phyloP scores from a whole-genome alignment of 1,140 invertebrate species.

The Micrasema longulum region DNA sequence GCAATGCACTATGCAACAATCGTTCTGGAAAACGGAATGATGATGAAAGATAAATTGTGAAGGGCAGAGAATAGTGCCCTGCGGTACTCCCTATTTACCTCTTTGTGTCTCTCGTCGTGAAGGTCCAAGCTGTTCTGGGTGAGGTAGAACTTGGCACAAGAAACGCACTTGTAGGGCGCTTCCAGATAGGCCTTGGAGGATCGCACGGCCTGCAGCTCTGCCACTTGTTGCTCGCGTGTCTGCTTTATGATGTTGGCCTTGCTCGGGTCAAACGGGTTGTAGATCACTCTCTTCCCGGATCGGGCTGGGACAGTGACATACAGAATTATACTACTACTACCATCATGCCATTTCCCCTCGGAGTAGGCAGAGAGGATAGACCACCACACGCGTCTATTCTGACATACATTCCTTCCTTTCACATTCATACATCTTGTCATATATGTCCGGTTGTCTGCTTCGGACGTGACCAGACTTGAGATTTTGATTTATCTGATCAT shows the following conservation, averaged over 20 bases:
- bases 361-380: too few species aligned
- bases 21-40: too few species aligned
- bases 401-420: too few species aligned
- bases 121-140: slow-evolving; percentile 60
- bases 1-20: too few species aligned
- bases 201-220: slow-evolving; percentile 59
- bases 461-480: too few species aligned
- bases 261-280: slow-evolving; percentile 23
- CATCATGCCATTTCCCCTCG: too few species aligned
- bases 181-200: slow-evolving; percentile 59
- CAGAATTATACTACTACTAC: too few species aligned
- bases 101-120: slow-evolving; percentile 60
- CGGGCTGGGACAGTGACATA: neutral
- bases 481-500: too few species aligned
- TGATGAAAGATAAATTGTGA: too few species aligned
- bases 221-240: slow-evolving; percentile 58
- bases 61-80: neutral
- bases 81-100: slow-evolving; percentile 50
- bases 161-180: slow-evolving; percentile 59
- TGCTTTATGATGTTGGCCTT: slow-evolving; percentile 36
- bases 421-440: too few species aligned
- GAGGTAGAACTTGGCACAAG: slow-evolving; percentile 63
- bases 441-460: too few species aligned
- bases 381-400: too few species aligned
- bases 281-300: slow-evolving; percentile 2